These are phyloP conservation scores for Mustela nigripes DNA, from an alignment of 2,113 vertebrate genomes.

Conservation along the genomic window DNA sequence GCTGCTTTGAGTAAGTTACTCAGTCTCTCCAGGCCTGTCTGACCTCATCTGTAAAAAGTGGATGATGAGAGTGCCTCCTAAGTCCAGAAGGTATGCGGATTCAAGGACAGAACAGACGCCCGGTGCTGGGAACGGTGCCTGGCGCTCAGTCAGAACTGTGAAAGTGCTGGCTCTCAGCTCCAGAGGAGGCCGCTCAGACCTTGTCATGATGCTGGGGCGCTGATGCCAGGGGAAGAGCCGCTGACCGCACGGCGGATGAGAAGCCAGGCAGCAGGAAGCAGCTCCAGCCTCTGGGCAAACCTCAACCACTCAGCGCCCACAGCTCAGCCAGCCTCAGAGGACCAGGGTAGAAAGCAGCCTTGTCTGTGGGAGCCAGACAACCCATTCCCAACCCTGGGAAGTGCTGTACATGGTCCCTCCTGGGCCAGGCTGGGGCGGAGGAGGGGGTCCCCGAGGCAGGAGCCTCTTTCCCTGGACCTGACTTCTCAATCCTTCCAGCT, in stretches of 20 bases:
- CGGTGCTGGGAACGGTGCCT: neutral
- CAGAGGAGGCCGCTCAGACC: neutral
- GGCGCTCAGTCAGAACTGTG: neutral
- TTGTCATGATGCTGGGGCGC: neutral
- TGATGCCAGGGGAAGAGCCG: neutral
- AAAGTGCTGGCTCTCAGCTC: neutral
- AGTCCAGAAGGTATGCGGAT: neutral
- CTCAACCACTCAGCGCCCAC: neutral
- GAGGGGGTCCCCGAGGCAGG: neutral
- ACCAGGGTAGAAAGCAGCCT: neutral
- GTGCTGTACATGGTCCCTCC: neutral
- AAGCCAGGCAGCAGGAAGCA: constrained; percentile 16
- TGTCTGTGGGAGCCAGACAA: constrained; percentile 33
- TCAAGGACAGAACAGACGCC: neutral
- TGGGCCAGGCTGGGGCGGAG: neutral
- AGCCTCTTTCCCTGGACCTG: constrained; percentile 2
- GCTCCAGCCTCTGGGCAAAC: constrained; percentile 5
- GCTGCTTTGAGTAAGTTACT: constrained; percentile 4
- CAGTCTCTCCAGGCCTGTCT: neutral
- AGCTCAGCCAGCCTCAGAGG: neutral
- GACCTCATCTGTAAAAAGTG: neutral
- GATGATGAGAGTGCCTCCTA: neutral
- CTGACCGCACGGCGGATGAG: neutral
- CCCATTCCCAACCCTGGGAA: neutral
- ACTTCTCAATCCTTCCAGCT: constrained; percentile 71